Conservation (phyloP, 2,797 vertebrate species). For the Halcyon badia region DNA sequence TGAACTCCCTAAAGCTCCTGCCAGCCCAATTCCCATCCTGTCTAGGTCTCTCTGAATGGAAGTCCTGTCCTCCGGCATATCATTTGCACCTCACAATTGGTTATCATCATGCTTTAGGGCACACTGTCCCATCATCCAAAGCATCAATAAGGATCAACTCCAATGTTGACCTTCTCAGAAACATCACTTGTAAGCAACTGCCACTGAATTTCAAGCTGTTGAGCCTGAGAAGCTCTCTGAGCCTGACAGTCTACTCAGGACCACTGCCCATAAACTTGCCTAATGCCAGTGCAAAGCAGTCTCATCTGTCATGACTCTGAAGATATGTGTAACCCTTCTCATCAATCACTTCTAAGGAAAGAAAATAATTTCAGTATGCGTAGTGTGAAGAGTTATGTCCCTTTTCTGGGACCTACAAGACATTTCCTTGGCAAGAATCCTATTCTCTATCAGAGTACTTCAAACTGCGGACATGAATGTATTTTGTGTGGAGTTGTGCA, state of each 20-base stretch:
- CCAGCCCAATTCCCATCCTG: background rate
- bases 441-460: background rate
- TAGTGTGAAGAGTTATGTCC: background rate
- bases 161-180: background rate
- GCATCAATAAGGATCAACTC: background rate
- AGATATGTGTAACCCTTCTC: background rate
- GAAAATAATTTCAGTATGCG: background rate
- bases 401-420: background rate
- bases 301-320: background rate
- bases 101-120: background rate
- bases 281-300: background rate
- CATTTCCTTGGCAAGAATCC: background rate
- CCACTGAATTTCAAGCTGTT: background rate
- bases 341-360: background rate
- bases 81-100: background rate
- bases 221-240: background rate
- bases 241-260: background rate
- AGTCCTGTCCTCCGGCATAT: background rate
- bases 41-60: background rate
- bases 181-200: background rate
- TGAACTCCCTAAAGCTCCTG: background rate
- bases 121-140: background rate
- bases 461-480: fast-evolving
- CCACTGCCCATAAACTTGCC: background rate
- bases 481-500: background rate